Evolutionary conservation across 2,113 vertebrate genomes (phyloP), one percentile per base, ranked within the genome.

Genomic region (Plecotus auritus): DNA sequence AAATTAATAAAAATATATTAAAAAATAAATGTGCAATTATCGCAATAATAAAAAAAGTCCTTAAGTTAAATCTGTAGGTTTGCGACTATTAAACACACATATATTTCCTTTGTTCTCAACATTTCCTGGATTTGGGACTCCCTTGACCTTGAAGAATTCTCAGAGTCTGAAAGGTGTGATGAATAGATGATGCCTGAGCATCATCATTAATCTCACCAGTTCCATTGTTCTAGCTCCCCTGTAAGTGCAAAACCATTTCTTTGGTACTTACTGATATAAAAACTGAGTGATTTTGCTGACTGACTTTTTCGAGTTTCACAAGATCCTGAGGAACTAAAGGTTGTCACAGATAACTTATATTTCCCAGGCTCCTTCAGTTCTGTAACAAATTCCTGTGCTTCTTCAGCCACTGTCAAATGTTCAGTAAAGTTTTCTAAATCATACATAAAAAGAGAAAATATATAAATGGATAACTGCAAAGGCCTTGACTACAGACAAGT

Each of bases 181-280:
- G 56, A 95, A 93, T 92, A 76, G 93, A 76, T 90, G 92, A 90
- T 14, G 7, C 4, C 35, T 7, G 40, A 12, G 17, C 30, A 64
- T 95, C 30, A 64, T 95, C 70, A 77, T 80, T 87, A 49, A 81
- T 76, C 91, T 92, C 51, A 82, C 2, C n/a, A 5, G 45, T 59
- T 67, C 37, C 11, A 37, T 17, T 49, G n/a, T 91, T 76, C 22
- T 54, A 93, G 32, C 37, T 87, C 0, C 12, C 28, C 0, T 37
- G 4, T 80, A 45, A 77, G 32, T 64, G 11, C 88, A 37, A 89
- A 92, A 95, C n/a, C 40, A 17, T 95, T 85, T 85, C 64, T 77
- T 91, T 80, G 82, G 88, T 97, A 99, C 99, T 97, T 98, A 99
- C 99, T 99, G 96, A 99, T 99, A 92, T 99, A 99, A 98, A 99